These are phyloP conservation scores for Nothocercus nigrocapillus DNA, from an alignment of 2,113 vertebrate species.

Conservation along the genomic window DNA sequence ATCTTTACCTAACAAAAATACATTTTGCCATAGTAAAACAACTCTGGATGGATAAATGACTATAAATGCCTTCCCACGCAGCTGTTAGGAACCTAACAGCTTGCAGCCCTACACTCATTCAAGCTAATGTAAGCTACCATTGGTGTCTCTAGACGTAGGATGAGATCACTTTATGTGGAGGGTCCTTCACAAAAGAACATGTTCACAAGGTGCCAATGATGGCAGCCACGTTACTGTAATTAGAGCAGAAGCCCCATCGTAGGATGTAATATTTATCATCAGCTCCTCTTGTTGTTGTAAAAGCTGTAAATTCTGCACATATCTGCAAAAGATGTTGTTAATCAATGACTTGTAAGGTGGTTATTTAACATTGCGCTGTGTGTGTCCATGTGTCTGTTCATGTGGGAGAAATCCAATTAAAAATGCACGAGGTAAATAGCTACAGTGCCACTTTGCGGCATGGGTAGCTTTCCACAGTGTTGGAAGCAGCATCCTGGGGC, in stretches of 20 bases:
- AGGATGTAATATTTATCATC: not conserved
- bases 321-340: not conserved
- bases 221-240: not conserved
- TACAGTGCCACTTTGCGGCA: not conserved
- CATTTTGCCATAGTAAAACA: not conserved
- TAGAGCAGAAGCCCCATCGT: not conserved
- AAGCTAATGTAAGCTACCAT: not conserved
- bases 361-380: not conserved
- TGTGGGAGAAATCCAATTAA: not conserved
- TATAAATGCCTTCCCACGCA: not conserved
- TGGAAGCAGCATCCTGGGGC: accelerated
- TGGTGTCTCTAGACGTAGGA: accelerated
- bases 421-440: not conserved
- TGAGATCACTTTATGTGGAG: not conserved
- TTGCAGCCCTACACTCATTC: not conserved
- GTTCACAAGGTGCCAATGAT: not conserved
- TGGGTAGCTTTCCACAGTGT: accelerated
- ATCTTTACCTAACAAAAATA: not conserved
- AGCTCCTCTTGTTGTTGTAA: not conserved
- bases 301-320: not conserved
- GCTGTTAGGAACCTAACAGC: not conserved
- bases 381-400: not conserved
- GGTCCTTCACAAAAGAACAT: not conserved
- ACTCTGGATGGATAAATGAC: not conserved
- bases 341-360: not conserved